Evolutionary conservation across 2,113 vertebrate species (phyloP).

Genomic region (Pollimyrus isidori): DNA sequence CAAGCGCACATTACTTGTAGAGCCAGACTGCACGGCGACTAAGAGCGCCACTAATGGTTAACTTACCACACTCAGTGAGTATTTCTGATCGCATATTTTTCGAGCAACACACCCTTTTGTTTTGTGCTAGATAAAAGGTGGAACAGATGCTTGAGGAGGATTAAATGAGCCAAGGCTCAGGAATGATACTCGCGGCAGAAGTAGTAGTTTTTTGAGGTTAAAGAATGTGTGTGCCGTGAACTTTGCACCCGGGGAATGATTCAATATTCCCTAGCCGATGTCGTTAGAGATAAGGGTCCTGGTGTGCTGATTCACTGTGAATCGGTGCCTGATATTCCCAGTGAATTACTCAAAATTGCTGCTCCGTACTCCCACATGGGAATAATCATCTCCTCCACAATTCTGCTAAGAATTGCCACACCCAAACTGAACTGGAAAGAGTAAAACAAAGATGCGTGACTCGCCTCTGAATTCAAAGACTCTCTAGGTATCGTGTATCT

Average conservation of each 20-base stretch:
- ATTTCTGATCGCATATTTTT: not conserved
- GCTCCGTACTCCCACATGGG: not conserved
- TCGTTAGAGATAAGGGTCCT: slow-evolving; percentile 46
- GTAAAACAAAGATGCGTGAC: not conserved
- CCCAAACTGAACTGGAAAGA: not conserved
- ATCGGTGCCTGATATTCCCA: slow-evolving; percentile 29
- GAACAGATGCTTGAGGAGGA: slow-evolving; percentile 13
- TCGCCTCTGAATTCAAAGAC: not conserved
- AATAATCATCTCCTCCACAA: not conserved
- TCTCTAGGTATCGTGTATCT: not conserved
- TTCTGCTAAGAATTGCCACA: not conserved
- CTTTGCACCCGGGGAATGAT: slow-evolving; percentile 50
- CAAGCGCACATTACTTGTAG: not conserved
- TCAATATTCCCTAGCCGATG: slow-evolving; percentile 44
- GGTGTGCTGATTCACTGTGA: slow-evolving; percentile 10
- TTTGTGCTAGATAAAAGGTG: slow-evolving; percentile 25
- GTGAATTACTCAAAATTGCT: slow-evolving; percentile 27
- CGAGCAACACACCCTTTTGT: not conserved
- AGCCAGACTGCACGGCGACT: not conserved
- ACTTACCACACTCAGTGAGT: not conserved
- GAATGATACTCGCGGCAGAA: slow-evolving; percentile 35
- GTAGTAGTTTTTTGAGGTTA: slow-evolving; percentile 26
- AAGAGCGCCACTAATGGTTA: not conserved
- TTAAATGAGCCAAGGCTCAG: slow-evolving; percentile 22
- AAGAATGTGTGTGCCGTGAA: slow-evolving; percentile 36